Base-by-base conservation (phyloP, 1,140 invertebrate species). In the Charaxes varanes region DNA sequence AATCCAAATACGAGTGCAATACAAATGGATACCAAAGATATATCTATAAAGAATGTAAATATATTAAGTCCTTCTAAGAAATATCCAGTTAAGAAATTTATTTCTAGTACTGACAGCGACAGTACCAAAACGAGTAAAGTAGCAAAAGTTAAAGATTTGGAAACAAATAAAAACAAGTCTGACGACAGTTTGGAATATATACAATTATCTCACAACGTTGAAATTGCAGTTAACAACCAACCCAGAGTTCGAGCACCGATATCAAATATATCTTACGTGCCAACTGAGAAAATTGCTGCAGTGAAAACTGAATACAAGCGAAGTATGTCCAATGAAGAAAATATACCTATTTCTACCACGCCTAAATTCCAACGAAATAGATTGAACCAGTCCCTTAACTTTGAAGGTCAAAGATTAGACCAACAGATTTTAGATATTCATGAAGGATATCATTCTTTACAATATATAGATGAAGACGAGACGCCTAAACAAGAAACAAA, bases 391-490 rank as follows among this genome's bases (percentile, higher is more conserved):
- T 86, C 84, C 7, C 54, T 86, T 3, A 81, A 85, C 51, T 82
- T 80, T 54, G 72, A 80, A 41, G 69, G 66, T 4, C 82, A 84
- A 35, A 59, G 69, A 46, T 49, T 85, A 34, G 81, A 85, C 41
- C 80, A 85, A 40, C 84, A 85, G 56, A 84, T 85, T 44, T 61
- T 85, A 26, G 72, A 85, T 41, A 84, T 81, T 30, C 80, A 84
- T 56, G 77, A 78, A 26, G 81, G 81, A 4, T 68, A 78, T 37
- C 82, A 81, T 52, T 85, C 84, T 3, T 49, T 85, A 34, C 73
- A 77, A n/a, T 78, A 82, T 43, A 84, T 85, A 11, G 78, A 85
- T 41, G 74, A 81, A 56, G 61, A 73, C 49, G 56, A 59, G 34
- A 17, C 53, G 41, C 28, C 54, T 8, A 45, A 53, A 47, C 53